A percentile compares a stretch with the other conserved stretches of the same genome.
Evolutionary conservation across 2,888 invertebrate genomes (phyloP).

Genomic region (Hyles lineata): DNA sequence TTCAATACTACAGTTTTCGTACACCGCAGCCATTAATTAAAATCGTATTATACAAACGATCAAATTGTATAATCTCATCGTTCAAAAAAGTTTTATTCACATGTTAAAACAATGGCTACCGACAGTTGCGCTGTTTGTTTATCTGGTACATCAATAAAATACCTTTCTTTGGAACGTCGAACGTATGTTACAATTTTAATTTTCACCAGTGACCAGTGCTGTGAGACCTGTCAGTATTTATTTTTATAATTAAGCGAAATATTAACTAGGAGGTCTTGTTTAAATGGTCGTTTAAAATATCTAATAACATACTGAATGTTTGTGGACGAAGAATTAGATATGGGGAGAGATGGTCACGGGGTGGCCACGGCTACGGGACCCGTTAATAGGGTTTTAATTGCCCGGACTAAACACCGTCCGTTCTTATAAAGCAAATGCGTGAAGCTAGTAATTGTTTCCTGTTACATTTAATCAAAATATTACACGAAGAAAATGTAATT

Average conservation of each 20-base stretch:
- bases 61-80: conserved; percentile 65
- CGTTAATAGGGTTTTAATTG: conserved; percentile 76
- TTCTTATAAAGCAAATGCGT: conserved; percentile 46
- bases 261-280: conserved; percentile 33
- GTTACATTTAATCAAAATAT: conserved; percentile 13
- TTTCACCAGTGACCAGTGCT: conserved; percentile 58
- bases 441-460: conserved; percentile 20
- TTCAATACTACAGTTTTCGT: background rate
- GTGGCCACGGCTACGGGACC: conserved; percentile 55
- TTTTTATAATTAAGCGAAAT: background rate
- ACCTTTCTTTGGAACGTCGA: conserved; percentile 72
- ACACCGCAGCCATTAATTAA: conserved; percentile 62
- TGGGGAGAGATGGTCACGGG: conserved; percentile 75
- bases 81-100: conserved; percentile 73
- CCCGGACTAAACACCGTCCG: conserved; percentile 64
- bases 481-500: background rate
- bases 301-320: conserved; percentile 59
- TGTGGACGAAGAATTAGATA: conserved; percentile 65
- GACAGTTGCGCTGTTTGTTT: conserved; percentile 72
- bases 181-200: conserved; percentile 74
- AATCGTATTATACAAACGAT: conserved; percentile 70
- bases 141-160: conserved; percentile 75
- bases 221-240: conserved; percentile 38
- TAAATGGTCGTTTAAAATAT: conserved; percentile 45
- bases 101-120: conserved; percentile 81